Percentiles rank a stretch among this genome's conserved stretches.
phyloP scores from a whole-genome alignment of 2,888 invertebrate genomes.

The Drosophila hamatofila region DNA sequence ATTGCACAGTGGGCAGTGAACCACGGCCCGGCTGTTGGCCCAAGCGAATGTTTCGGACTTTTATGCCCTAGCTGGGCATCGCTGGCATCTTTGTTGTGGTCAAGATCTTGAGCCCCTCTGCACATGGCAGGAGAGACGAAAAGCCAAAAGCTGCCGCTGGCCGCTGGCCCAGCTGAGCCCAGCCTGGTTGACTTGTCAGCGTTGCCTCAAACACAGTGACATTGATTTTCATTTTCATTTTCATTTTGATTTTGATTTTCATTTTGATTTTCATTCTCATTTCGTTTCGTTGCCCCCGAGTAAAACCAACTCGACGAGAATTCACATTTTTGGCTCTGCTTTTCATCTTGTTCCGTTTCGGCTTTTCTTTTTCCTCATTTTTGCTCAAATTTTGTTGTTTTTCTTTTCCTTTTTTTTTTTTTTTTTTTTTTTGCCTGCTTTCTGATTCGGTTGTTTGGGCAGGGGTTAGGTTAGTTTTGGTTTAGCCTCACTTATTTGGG shows the following conservation, averaged over 20 bases:
- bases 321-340: conserved; percentile 43
- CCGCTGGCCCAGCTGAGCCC: background rate
- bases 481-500: conserved; percentile 15
- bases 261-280: too few species aligned
- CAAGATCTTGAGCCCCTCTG: conserved; percentile 49
- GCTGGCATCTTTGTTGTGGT: conserved; percentile 41
- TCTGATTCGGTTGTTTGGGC: conserved; percentile 21
- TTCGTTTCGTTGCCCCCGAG: conserved; percentile 24
- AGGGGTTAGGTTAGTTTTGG: conserved; percentile 23
- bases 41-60: conserved; percentile 39
- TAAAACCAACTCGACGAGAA: conserved; percentile 22
- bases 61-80: conserved; percentile 31
- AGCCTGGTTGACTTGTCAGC: conserved; percentile 51
- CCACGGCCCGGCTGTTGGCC: conserved; percentile 7
- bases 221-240: conserved; percentile 66
- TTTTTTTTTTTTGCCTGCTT: conserved; percentile 5
- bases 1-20: conserved; percentile 11
- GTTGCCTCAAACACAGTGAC: conserved; percentile 48
- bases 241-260: too few species aligned
- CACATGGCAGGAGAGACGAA: conserved; percentile 3
- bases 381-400: too few species aligned
- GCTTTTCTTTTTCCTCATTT: conserved; percentile 1
- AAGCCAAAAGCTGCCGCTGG: too few species aligned
- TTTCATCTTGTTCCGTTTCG: conserved; percentile 21
- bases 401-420: too few species aligned